Conservation (phyloP, 2,113 vertebrate species). For the Cynoglossus semilaevis region DNA sequence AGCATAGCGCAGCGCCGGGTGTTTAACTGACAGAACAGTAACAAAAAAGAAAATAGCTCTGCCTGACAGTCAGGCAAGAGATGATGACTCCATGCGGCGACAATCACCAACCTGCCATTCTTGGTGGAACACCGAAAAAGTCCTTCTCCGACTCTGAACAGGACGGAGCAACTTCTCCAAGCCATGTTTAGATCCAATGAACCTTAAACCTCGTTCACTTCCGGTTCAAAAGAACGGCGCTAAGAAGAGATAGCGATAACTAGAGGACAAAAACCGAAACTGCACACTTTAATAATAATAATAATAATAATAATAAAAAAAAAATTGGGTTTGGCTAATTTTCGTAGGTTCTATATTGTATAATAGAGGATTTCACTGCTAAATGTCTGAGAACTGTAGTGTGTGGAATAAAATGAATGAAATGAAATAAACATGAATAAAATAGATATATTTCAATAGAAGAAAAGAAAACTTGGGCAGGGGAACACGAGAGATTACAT, state of each 20-base stretch:
- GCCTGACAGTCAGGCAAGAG: neutral
- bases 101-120: constrained; percentile 52
- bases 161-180: constrained; percentile 61
- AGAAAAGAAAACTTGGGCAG: no score
- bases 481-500: no score
- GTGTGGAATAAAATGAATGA: no score
- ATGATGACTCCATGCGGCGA: neutral
- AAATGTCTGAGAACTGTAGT: no score
- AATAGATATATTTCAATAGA: no score
- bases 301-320: neutral
- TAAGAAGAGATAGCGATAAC: neutral
- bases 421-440: no score
- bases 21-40: no score
- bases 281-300: neutral
- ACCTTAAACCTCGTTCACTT: neutral
- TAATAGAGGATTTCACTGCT: no score
- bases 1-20: neutral
- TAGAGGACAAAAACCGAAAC: neutral
- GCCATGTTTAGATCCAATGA: constrained; percentile 63
- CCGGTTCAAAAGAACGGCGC: constrained; percentile 18
- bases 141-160: constrained; percentile 49
- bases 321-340: no score
- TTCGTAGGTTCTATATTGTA: no score
- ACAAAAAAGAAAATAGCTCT: neutral
- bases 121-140: constrained; percentile 10